Base-by-base conservation (phyloP, 2,888 invertebrate species). In the Uropetala carovei region DNA sequence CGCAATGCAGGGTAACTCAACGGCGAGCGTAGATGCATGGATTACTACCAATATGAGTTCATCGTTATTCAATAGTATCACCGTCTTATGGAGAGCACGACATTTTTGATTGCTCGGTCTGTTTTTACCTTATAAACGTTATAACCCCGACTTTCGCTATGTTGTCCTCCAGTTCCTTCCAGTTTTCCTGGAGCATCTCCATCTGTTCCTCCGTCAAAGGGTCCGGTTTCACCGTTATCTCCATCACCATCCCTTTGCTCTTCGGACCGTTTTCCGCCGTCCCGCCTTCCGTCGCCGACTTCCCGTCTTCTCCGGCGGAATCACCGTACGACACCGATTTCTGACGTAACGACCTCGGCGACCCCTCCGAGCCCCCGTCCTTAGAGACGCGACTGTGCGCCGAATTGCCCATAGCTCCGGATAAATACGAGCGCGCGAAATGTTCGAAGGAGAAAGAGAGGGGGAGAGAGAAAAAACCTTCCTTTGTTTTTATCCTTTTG, bases 131-230 rank as follows among this genome's bases (percentile, higher is more conserved):
- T 93, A 95, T 95, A 93, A 95, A 95, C 7, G 95, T 95, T 93
- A 95, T 95, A 92, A 95, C 95, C 1, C 95, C 95, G 18, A 95
- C 95, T 93, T 94, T 94, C n/a, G 95, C 95, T 43, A 95, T 95
- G 93, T 95, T 95, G n/a, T 94, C 94, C 93, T 95, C 95, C 59
- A 95, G 93, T 64, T 94, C 93, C 93, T 95, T 95, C 95, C 95
- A 95, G 10, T 94, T 95, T 86, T 94, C 94, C 58, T 94, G 93
- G 14, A 95, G 94, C 83, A 95, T 93, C 89, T 94, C 94, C 93
- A 95, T 95, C 93, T 95, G 95, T 83, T 94, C 94, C 57, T 94
- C 94, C 10, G 94, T 94, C 86, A 95, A 93, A 13, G 89, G 89
- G 18, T 89, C 89, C n/a, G 89, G 89, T 43, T 89, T 68, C 43